Percentiles rank a stretch among this genome's conserved stretches.
Evolutionary conservation across 2,888 invertebrate species (phyloP).

Genomic region (Apotomis turbidana): DNA sequence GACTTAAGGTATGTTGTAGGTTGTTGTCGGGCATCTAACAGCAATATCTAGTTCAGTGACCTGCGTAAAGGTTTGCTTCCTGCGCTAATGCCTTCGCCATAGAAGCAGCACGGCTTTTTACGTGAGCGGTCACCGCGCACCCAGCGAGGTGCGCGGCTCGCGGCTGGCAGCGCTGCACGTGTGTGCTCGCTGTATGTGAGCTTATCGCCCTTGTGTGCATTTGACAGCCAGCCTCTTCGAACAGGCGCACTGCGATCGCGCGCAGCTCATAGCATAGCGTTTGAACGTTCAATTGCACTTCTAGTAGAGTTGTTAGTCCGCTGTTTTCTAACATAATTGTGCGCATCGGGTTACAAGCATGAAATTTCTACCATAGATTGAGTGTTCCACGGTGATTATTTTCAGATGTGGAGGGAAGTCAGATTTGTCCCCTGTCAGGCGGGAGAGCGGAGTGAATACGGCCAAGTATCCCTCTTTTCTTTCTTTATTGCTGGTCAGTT

Average conservation of each 20-base stretch:
- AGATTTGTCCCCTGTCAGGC: too few relatives aligned
- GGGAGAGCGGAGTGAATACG: too few relatives aligned
- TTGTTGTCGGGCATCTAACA: slow-evolving; percentile 54
- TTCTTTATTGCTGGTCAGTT: too few relatives aligned
- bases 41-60: slow-evolving; percentile 67
- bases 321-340: too few relatives aligned
- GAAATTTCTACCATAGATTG: too few relatives aligned
- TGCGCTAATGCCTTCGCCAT: slow-evolving; percentile 54
- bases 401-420: too few relatives aligned
- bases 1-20: slow-evolving; percentile 49
- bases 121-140: slow-evolving; percentile 45
- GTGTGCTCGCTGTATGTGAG: not conserved
- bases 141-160: slow-evolving; percentile 22
- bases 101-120: slow-evolving; percentile 54
- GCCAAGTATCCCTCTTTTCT: too few relatives aligned
- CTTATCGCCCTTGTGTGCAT: not conserved
- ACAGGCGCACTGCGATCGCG: not conserved
- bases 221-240: not conserved
- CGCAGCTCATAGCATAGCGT: not conserved
- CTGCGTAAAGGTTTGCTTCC: slow-evolving; percentile 65
- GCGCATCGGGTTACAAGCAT: too few relatives aligned
- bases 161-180: not conserved
- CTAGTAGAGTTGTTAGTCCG: too few relatives aligned
- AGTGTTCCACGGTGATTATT: too few relatives aligned
- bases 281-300: too few relatives aligned